A percentile compares a stretch with the other conserved stretches of the same genome.
These are phyloP conservation scores for Andricus grossulariae DNA, from an alignment of 1,140 invertebrate species.

Conservation along the genomic window DNA sequence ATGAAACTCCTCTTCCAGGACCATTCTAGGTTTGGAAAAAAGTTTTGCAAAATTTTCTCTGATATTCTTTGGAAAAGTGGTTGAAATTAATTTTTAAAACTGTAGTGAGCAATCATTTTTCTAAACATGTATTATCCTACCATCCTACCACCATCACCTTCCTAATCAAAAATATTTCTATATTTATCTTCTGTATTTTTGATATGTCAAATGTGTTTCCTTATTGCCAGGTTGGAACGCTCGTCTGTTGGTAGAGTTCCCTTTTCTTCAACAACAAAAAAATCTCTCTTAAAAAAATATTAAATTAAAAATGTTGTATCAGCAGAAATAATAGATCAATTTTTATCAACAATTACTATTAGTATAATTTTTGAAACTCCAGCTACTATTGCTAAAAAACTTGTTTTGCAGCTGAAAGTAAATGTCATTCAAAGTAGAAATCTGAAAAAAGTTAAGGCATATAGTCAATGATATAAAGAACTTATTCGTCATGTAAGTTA, in stretches of 20 bases:
- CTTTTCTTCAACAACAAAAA: neutral
- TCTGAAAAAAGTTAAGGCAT: too few relatives aligned
- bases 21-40: too few relatives aligned
- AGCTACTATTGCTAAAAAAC: too few relatives aligned
- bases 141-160: neutral
- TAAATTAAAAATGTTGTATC: neutral
- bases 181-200: neutral
- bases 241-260: neutral
- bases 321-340: neutral
- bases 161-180: neutral
- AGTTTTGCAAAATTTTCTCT: too few relatives aligned
- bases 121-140: neutral
- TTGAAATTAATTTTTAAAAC: neutral
- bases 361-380: too few relatives aligned
- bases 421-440: too few relatives aligned
- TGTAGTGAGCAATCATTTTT: neutral
- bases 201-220: neutral
- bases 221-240: conserved; percentile 18
- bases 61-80: too few relatives aligned
- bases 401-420: too few relatives aligned
- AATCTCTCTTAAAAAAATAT: neutral
- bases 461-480: too few relatives aligned
- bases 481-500: too few relatives aligned
- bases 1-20: too few relatives aligned
- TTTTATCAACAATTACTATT: too few relatives aligned